Conservation (phyloP, 2,888 invertebrate species). For the Gymnoscelis rufifasciata region DNA sequence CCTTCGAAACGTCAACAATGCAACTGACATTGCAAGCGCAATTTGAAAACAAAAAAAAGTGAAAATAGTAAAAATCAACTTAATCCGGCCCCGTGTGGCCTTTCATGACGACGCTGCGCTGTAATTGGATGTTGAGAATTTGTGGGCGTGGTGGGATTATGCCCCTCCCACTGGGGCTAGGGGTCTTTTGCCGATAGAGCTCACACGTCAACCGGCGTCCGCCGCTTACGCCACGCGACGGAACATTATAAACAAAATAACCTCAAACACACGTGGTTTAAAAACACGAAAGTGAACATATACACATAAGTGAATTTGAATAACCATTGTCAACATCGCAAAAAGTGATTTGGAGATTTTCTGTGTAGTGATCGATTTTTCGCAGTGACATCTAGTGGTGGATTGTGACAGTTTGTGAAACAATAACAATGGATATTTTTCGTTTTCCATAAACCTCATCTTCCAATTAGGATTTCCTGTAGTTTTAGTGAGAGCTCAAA, state of each 20-base stretch:
- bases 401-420: conserved; percentile 30
- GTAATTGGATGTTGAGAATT: conserved; percentile 49
- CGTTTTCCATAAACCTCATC: conserved; percentile 31
- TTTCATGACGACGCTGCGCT: conserved; percentile 52
- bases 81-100: conserved; percentile 71
- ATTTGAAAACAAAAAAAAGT: conserved; percentile 60
- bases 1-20: conserved; percentile 51
- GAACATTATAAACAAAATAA: conserved; percentile 31
- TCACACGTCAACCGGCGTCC: conserved; percentile 74
- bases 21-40: conserved; percentile 58
- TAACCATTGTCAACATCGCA: not conserved
- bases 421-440: conserved; percentile 32
- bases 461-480: conserved; percentile 44
- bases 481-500: conserved; percentile 36
- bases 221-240: conserved; percentile 70
- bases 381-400: conserved; percentile 58
- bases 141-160: conserved; percentile 53
- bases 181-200: conserved; percentile 54
- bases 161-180: conserved; percentile 65
- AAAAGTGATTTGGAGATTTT: conserved; percentile 20
- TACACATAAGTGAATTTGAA: conserved; percentile 26
- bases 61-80: conserved; percentile 67
- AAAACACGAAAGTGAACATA: conserved; percentile 24
- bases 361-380: conserved; percentile 37
- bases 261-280: conserved; percentile 53